Evolutionary conservation across 2,113 vertebrate species (phyloP).

Genomic region (Lathamus discolor): DNA sequence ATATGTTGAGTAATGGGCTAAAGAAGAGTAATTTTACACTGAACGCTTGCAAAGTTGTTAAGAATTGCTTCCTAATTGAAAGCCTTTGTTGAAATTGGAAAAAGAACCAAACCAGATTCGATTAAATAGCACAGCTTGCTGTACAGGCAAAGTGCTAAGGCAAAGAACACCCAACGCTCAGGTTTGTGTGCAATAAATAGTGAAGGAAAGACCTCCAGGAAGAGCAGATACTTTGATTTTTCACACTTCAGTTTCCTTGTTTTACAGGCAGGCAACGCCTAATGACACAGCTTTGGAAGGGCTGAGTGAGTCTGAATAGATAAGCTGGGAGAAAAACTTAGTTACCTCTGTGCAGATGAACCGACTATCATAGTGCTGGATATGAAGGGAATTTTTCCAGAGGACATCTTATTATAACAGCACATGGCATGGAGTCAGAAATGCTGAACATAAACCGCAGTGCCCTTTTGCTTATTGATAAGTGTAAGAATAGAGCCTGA

Average conservation of each 20-base stretch:
- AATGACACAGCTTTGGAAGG: not conserved
- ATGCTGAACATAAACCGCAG: constrained; percentile 7
- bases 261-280: not conserved
- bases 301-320: not conserved
- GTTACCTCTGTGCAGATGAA: not conserved
- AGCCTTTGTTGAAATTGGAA: not conserved
- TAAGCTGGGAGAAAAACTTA: constrained; percentile 54
- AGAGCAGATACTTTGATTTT: not conserved
- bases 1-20: not conserved
- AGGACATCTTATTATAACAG: constrained; percentile 53
- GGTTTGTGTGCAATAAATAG: not conserved
- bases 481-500: constrained; percentile 49
- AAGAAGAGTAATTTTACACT: not conserved
- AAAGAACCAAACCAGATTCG: not conserved
- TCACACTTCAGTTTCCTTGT: not conserved
- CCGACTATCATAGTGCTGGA: not conserved
- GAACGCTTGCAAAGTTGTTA: not conserved
- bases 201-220: not conserved
- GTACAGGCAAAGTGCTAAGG: not conserved
- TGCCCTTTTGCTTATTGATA: constrained; percentile 67
- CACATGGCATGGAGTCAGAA: constrained; percentile 60
- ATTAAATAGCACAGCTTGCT: not conserved
- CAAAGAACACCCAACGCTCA: not conserved
- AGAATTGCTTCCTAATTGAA: not conserved
- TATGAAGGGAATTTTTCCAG: constrained; percentile 56